Conservation (phyloP, 2,888 invertebrate species). For the Cerastis rubricosa region DNA sequence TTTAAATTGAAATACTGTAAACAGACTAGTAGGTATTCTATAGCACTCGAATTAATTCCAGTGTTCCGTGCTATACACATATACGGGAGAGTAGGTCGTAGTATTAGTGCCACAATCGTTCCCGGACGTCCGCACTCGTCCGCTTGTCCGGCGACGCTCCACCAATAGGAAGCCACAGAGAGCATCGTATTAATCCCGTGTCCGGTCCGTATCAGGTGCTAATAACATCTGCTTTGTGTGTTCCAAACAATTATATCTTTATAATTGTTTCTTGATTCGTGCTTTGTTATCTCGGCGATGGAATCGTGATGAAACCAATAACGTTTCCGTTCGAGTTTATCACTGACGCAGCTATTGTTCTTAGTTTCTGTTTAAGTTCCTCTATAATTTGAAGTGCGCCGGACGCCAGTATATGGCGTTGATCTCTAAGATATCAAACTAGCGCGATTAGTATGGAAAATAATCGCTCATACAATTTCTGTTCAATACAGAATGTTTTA, state of each 20-base stretch:
- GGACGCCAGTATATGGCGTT: not conserved
- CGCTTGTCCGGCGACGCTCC: slow-evolving; percentile 19
- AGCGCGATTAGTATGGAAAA: not conserved
- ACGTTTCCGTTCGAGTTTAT: slow-evolving; percentile 11
- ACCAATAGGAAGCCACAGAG: slow-evolving; percentile 47
- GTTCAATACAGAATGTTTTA: not conserved
- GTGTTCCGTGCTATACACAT: not conserved
- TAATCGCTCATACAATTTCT: not conserved
- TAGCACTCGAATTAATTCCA: slow-evolving; percentile 15
- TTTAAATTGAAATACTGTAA: not conserved
- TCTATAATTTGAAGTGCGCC: not conserved
- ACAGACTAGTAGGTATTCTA: not conserved
- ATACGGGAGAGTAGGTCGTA: slow-evolving; percentile 17
- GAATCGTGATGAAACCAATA: not conserved
- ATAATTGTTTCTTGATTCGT: slow-evolving; percentile 16
- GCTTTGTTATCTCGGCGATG: slow-evolving; percentile 11
- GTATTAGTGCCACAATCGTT: slow-evolving; percentile 26
- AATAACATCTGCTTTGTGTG: slow-evolving; percentile 54
- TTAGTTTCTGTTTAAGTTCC: not conserved
- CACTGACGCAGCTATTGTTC: slow-evolving; percentile 4
- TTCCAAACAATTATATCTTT: slow-evolving; percentile 11
- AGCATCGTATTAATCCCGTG: slow-evolving; percentile 48
- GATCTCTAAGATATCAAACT: not conserved
- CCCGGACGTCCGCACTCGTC: slow-evolving; percentile 46
- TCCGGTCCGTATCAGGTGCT: slow-evolving; percentile 37